Base-by-base conservation (phyloP, 2,797 vertebrate species). In the Oceanodroma leucorhoa region DNA sequence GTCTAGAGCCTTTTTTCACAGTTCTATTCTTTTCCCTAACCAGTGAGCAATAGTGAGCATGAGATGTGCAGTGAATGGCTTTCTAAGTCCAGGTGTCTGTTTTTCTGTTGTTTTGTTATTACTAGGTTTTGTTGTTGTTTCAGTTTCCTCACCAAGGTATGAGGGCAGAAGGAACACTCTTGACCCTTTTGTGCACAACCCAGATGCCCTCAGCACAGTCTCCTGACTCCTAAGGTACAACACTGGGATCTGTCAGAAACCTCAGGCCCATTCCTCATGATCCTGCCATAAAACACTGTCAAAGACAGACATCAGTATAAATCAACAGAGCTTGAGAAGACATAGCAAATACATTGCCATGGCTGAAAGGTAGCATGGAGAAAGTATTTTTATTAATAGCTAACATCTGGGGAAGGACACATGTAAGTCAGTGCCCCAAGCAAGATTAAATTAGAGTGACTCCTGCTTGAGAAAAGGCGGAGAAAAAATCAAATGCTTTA, bases 391-490 rank as follows among this genome's bases (percentile, higher is more conserved):
- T 80, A 80, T 87, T 70, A 73, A 62, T 82, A 51, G 70, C 36
- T 84, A 45, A 69, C 27, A 24, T 62, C 41, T 64, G 30, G 29
- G 19, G 41, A 90, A 51, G 55, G 58, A 64, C 81, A 80, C 30
- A 43, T 46, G 30, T 23, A 83, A 78, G 34, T 38, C 87, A 77
- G 29, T 46, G 53, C 45, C 64, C 41, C 23, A 36, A 67, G 78
- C 48, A 91, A 93, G 75, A 87, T 71, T 77, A 81, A 89, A 78
- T 87, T 89, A 54, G 48, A 75, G 34, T 50, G 60, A 58, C 27
- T 87, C 38, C 53, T 87, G 64, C 75, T 91, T 77, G 67, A 89
- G 75, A 86, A 91, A 92, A 73, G 32, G 67, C 29, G 48, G 32
- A 73, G 18, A 69, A 85, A 87, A 87, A 61, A 90, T 21, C 6